Conservation (phyloP, 2,797 vertebrate species). For the Huso huso region DNA sequence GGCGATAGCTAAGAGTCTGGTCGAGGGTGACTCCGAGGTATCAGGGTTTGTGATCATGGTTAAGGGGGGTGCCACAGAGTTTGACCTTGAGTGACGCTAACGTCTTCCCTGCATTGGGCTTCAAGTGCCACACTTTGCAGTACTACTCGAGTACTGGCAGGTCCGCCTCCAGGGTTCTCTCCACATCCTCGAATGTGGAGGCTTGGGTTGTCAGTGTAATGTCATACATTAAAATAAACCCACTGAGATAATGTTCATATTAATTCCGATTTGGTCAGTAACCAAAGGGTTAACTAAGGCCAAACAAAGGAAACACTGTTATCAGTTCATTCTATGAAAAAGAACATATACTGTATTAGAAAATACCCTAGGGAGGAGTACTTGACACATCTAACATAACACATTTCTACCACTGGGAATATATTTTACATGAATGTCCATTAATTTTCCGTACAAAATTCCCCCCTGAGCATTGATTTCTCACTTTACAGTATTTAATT, state of each 20-base stretch:
- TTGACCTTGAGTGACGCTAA: too few relatives aligned
- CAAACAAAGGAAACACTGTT: conserved; percentile 10
- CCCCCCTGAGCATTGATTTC: conserved; percentile 47
- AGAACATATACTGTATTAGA: conserved; percentile 10
- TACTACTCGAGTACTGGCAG: too few relatives aligned
- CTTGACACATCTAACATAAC: conserved; percentile 6
- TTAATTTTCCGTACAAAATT: conserved; percentile 32
- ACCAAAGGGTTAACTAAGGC: conserved; percentile 16
- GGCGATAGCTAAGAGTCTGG: too few relatives aligned
- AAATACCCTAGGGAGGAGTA: conserved; percentile 8
- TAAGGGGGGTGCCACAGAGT: too few relatives aligned
- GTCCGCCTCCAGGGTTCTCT: too few relatives aligned
- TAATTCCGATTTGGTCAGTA: background rate
- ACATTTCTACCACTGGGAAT: conserved; percentile 16
- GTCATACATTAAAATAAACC: too few relatives aligned
- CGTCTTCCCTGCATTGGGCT: too few relatives aligned
- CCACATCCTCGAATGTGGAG: too few relatives aligned
- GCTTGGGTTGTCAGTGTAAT: too few relatives aligned
- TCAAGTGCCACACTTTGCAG: too few relatives aligned
- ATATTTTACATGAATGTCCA: conserved; percentile 20
- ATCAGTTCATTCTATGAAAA: conserved; percentile 13
- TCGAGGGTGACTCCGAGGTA: too few relatives aligned
- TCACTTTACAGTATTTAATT: conserved; percentile 63
- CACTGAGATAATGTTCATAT: background rate
- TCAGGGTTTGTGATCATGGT: too few relatives aligned